Evolutionary conservation across 1,140 invertebrate genomes (phyloP).

Genomic region (Xylocopa sonorina): DNA sequence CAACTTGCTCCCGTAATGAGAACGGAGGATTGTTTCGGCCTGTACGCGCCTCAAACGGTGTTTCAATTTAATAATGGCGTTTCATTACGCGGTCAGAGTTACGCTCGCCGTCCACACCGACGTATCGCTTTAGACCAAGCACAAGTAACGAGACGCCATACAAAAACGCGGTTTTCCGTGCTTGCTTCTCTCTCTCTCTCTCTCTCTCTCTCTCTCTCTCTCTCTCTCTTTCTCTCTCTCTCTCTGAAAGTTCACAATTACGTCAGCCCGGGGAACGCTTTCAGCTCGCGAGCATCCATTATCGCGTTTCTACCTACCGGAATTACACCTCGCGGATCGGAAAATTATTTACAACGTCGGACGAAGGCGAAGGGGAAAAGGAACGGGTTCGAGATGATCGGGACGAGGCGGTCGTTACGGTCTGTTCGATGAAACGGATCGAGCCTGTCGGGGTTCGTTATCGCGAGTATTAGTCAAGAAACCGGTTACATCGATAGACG

Average conservation of each 20-base stretch:
- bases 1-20: slow-evolving; percentile 34
- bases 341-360: not conserved
- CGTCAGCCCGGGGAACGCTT: not conserved
- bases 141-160: slow-evolving; percentile 21
- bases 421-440: not conserved
- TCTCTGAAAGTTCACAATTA: slow-evolving; percentile 31
- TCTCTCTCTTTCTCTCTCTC: not conserved
- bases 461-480: slow-evolving; percentile 10
- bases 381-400: not conserved
- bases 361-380: not conserved
- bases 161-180: slow-evolving; percentile 33
- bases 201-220: slow-evolving; percentile 9
- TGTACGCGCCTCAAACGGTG: slow-evolving; percentile 52
- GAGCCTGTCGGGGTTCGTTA: slow-evolving; percentile 1
- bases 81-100: slow-evolving; percentile 29
- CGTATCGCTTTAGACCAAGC: slow-evolving; percentile 46
- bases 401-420: not conserved
- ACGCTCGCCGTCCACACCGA: slow-evolving; percentile 12
- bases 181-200: not conserved
- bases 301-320: not conserved
- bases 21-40: slow-evolving; percentile 56
- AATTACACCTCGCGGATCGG: too few species aligned
- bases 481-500: slow-evolving; percentile 4
- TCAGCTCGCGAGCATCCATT: not conserved
- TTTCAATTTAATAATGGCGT: slow-evolving; percentile 50